Percentiles rank a stretch among this genome's conserved stretches.
These are phyloP conservation scores for Eristalinus sepulchralis DNA, from an alignment of 2,888 invertebrate species.

Conservation along the genomic window DNA sequence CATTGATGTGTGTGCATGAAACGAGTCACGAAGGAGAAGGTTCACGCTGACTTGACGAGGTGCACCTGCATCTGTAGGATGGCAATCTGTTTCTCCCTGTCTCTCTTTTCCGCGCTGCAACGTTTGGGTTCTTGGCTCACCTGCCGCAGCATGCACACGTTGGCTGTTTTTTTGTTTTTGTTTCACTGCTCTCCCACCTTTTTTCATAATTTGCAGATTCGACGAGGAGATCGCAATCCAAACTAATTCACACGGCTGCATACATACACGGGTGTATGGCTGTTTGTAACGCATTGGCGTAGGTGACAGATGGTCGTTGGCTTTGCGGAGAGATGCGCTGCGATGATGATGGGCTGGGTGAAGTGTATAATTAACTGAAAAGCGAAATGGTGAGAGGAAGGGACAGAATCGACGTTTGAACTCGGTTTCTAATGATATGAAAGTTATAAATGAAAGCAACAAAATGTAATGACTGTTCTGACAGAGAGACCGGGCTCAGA, in stretches of 20 bases:
- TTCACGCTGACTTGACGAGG: constrained; percentile 25
- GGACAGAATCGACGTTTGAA: background rate
- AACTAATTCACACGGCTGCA: constrained; percentile 24
- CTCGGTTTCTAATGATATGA: background rate
- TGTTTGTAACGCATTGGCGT: constrained; percentile 11
- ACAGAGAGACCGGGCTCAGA: background rate
- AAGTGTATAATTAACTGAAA: background rate
- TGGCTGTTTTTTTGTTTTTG: constrained; percentile 17
- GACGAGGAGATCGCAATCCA: constrained; percentile 12
- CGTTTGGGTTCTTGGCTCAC: constrained; percentile 27
- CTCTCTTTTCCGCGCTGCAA: background rate
- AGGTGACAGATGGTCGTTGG: constrained; percentile 39
- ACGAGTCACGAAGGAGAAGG: constrained; percentile 7
- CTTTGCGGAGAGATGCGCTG: background rate
- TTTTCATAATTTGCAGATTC: constrained; percentile 9
- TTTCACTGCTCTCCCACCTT: background rate
- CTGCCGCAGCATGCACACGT: constrained; percentile 35
- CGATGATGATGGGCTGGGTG: background rate
- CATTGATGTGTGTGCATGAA: constrained; percentile 3
- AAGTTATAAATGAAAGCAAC: background rate
- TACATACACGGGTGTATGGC: background rate
- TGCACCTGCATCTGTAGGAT: constrained; percentile 57
- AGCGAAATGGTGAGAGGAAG: background rate
- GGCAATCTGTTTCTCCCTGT: constrained; percentile 19
- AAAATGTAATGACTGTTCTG: background rate